Conservation (phyloP, 2,888 invertebrate genomes). For the Dynastes maya region DNA sequence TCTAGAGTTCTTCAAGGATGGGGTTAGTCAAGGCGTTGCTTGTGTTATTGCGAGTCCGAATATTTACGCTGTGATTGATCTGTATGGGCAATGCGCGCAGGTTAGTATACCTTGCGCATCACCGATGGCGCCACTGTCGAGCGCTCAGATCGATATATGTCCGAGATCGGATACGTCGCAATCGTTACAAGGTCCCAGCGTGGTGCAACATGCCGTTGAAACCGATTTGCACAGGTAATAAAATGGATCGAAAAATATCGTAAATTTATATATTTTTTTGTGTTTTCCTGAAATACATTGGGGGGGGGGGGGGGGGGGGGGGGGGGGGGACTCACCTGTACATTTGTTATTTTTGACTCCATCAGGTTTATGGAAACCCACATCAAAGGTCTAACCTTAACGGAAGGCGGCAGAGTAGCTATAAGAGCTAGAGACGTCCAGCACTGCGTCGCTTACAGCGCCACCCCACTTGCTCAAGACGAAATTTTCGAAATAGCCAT, state of each 20-base stretch:
- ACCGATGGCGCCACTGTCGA: slow-evolving; percentile 65
- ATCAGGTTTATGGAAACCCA: slow-evolving; percentile 76
- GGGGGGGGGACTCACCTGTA: too few relatives aligned
- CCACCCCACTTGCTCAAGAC: slow-evolving; percentile 80
- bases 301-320: too few relatives aligned
- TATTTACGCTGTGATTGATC: slow-evolving; percentile 94
- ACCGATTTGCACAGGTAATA: slow-evolving; percentile 65
- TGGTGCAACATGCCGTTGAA: slow-evolving; percentile 65
- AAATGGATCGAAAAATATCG: too few relatives aligned
- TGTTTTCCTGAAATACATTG: too few relatives aligned
- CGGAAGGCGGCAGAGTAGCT: slow-evolving; percentile 79
- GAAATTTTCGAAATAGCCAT: slow-evolving; percentile 87
- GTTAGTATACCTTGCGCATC: slow-evolving; percentile 74
- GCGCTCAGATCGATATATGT: slow-evolving; percentile 65
- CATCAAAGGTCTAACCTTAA: slow-evolving; percentile 81
- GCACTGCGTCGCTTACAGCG: slow-evolving; percentile 78
- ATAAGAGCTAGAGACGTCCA: slow-evolving; percentile 74
- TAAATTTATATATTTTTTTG: too few relatives aligned
- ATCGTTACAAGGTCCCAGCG: slow-evolving; percentile 66
- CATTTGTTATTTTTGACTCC: too few relatives aligned
- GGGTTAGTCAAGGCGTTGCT: slow-evolving; percentile 85
- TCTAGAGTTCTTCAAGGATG: slow-evolving; percentile 89
- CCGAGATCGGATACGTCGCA: slow-evolving; percentile 67
- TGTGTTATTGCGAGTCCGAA: slow-evolving; percentile 85
- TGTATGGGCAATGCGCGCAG: slow-evolving; percentile 96